A percentile compares a stretch with the other conserved stretches of the same genome.
Evolutionary conservation across 2,113 vertebrate species (phyloP).

Genomic region (Stictonetta naevosa): DNA sequence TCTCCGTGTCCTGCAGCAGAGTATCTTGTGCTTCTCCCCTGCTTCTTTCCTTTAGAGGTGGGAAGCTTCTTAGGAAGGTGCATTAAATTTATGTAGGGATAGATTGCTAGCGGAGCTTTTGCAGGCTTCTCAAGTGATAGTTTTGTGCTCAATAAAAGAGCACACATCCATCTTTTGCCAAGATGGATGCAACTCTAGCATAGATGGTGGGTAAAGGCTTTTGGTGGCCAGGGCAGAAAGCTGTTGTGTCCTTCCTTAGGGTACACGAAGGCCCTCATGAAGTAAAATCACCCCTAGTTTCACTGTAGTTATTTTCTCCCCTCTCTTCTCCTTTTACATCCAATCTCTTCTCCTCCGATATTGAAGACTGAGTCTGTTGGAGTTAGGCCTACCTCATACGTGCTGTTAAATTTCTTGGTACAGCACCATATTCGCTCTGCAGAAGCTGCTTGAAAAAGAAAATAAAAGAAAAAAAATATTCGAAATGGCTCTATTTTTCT

Average conservation of each 20-base stretch:
- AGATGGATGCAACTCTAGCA: neutral
- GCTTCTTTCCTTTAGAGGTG: neutral
- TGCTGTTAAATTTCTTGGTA: neutral
- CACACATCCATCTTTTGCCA: no score
- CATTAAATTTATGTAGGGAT: neutral
- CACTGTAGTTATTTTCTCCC: neutral
- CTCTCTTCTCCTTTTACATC: neutral
- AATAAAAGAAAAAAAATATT: neutral
- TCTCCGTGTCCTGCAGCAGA: fast-evolving
- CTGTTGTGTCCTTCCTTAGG: neutral
- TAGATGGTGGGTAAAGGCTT: neutral
- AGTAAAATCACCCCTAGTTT: neutral
- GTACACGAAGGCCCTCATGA: neutral
- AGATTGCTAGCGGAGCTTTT: neutral
- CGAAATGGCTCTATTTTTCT: neutral
- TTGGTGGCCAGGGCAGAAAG: neutral
- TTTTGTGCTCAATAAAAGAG: neutral
- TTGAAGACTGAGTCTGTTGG: neutral
- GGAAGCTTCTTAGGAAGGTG: neutral
- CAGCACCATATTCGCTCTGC: neutral
- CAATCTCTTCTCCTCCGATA: neutral
- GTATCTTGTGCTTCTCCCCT: fast-evolving
- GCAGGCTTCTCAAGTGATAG: neutral
- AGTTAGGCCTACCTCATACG: neutral
- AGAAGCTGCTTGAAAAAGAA: neutral